Conservation (phyloP, 2,888 invertebrate genomes). For the Gortyna flavago region DNA sequence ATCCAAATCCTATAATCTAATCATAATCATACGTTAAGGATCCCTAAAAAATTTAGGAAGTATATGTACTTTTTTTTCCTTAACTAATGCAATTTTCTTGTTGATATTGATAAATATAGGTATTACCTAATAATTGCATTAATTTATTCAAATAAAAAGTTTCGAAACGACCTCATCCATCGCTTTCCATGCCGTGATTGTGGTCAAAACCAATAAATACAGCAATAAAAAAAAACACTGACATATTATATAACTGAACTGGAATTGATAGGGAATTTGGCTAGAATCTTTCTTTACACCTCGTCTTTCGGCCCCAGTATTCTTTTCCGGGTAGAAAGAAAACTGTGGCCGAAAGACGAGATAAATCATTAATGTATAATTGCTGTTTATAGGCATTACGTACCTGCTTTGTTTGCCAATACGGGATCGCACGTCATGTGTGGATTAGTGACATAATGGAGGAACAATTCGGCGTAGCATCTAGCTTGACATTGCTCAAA, state of each 20-base stretch:
- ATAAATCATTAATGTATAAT: no score
- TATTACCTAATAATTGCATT: constrained; percentile 22
- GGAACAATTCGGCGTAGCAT: constrained; percentile 6
- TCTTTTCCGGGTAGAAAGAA: no score
- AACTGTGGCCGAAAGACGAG: background rate
- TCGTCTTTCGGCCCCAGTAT: no score
- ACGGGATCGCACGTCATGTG: constrained; percentile 34
- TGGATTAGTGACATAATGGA: constrained; percentile 24
- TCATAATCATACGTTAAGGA: background rate
- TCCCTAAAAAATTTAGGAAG: constrained; percentile 24
- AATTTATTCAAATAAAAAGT: background rate
- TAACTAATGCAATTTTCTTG: constrained; percentile 25
- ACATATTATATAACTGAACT: background rate
- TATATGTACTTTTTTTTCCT: background rate
- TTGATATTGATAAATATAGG: background rate
- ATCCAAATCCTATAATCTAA: background rate
- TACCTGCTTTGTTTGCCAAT: constrained; percentile 36
- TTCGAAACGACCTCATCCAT: background rate
- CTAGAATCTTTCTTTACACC: background rate
- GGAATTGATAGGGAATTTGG: background rate
- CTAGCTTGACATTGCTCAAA: background rate
- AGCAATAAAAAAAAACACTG: background rate
- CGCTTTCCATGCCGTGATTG: background rate
- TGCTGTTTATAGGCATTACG: constrained; percentile 10
- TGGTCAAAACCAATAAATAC: background rate